Percentiles rank a stretch among this genome's conserved stretches.
Conservation (phyloP, 2,888 invertebrate genomes). For the Limnephilus lunatus region DNA sequence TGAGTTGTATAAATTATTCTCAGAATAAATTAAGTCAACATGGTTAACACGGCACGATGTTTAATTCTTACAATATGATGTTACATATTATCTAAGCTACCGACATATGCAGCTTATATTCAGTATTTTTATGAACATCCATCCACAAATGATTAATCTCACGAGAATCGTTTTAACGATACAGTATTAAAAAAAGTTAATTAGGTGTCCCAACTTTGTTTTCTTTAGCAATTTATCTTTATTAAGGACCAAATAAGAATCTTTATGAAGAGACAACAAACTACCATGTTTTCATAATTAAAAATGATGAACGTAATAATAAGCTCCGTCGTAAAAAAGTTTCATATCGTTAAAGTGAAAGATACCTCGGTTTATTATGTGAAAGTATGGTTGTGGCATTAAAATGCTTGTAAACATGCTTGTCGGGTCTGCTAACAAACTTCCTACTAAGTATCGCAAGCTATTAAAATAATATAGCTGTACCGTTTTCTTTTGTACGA, state of each 20-base stretch:
- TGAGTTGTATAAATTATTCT: neutral
- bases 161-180: neutral
- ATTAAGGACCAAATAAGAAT: neutral
- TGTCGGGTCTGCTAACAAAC: neutral
- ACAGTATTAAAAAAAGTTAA: neutral
- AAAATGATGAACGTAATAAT: conserved; percentile 19
- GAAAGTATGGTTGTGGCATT: conserved; percentile 19
- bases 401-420: conserved; percentile 21
- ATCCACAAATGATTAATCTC: neutral
- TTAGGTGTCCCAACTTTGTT: neutral
- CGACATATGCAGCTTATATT: neutral
- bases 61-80: neutral
- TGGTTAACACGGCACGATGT: neutral
- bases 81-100: neutral
- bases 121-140: neutral
- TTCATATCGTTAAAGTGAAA: conserved; percentile 34
- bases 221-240: neutral
- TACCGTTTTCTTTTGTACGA: conserved; percentile 53
- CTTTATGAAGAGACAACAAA: neutral
- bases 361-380: neutral
- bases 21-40: neutral
- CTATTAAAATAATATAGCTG: conserved; percentile 56
- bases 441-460: conserved; percentile 38
- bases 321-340: conserved; percentile 17
- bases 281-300: neutral